Evolutionary conservation across 1,140 invertebrate genomes (phyloP), one percentile per base, ranked within the genome.

Genomic region (Euwallacea similis): DNA sequence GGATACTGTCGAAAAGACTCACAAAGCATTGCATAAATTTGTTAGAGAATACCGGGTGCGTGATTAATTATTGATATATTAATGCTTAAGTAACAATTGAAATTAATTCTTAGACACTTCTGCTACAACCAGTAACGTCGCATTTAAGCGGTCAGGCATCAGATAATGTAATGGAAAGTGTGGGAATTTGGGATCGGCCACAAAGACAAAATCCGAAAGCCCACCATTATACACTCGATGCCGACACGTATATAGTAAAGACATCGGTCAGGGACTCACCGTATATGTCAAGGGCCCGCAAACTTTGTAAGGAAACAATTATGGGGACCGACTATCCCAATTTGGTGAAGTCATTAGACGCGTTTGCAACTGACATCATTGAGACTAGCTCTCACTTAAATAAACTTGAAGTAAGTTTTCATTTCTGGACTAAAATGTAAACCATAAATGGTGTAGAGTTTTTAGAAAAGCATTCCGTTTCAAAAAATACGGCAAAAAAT

Each of bases 11-110:
- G 88, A 93, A 33, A 96, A 94, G 81, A 91, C 93, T 0, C 95
- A 98, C 78, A 89, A 91, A 73, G 94, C 90, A 21, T 80, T 98
- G 1, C 91, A 93, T 75, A 96, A 96, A 81, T 90, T 91, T 75
- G 89, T 95, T 3, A 92, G 92, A 76, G 90, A 95, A 76, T 97
- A 89, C 83, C 70, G 75, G 73, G 77, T 78, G 71, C 55, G 33
- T 61, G 46, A 7, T 7, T 50, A 33, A 50, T 50, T 50, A 33
- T 50, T 50, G 46, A 50, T 11, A 50, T 13, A 11, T 50, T 50
- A 50, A 50, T 50, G 46, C 46, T 50, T 50, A 33, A 33, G 6
- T 50, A 50, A 11, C 9, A 3, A 21, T 58, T 55, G 15, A 16
- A 47, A 21, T 66, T 21, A 58, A 72, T 71, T 79, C 81, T 71